phyloP scores from a whole-genome alignment of 92 coral and sea anemone genomes.

The Actinostola sp. region DNA sequence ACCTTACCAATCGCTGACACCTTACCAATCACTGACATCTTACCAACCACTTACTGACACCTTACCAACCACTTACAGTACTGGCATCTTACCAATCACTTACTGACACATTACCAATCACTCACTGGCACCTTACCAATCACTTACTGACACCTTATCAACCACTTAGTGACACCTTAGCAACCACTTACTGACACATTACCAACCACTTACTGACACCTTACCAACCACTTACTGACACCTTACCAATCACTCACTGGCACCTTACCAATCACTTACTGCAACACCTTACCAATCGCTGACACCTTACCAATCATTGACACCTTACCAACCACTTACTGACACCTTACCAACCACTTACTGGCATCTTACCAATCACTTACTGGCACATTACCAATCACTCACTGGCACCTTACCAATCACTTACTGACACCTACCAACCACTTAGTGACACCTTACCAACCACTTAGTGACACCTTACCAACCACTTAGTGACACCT shows the following conservation, averaged over 20 bases:
- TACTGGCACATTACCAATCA: neutral
- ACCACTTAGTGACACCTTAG: too few relatives aligned
- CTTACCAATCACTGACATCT: constrained; percentile 3
- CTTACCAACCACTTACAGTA: constrained; percentile 6
- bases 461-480: constrained; percentile 7
- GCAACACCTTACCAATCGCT: constrained; percentile 4
- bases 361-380: constrained; percentile 6
- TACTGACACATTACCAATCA: constrained; percentile 8
- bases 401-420: constrained; percentile 8
- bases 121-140: too few relatives aligned
- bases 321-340: neutral
- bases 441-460: neutral
- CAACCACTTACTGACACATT: neutral
- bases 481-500: constrained; percentile 11
- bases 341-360: constrained; percentile 5
- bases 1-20: constrained; percentile 11
- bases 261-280: constrained; percentile 3
- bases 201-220: constrained; percentile 8
- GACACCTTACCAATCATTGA: neutral
- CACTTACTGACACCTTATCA: too few relatives aligned
- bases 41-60: constrained; percentile 8
- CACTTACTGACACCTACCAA: constrained; percentile 4
- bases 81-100: constrained; percentile 1
- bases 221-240: constrained; percentile 7
- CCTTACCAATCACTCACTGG: neutral